A percentile compares a stretch with the other conserved stretches of the same genome.
Evolutionary conservation across 2,797 vertebrate species (phyloP).

Genomic region (Coregonus ussuriensis): DNA sequence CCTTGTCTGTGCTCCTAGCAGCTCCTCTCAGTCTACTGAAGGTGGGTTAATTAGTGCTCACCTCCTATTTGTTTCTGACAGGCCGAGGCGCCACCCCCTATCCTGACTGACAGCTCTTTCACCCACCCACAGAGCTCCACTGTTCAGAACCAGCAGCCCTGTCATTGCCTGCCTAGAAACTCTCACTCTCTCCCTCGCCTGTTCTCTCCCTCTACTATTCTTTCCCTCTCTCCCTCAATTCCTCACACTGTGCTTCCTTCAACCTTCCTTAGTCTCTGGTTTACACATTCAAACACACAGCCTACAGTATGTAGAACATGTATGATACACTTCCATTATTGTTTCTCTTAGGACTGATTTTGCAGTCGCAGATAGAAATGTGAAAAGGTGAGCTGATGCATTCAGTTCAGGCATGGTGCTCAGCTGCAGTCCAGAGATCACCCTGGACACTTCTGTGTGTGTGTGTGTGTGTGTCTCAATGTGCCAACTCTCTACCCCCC

Average conservation of each 20-base stretch:
- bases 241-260: neutral
- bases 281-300: too few species aligned
- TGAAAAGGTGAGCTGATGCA: conserved; percentile 1
- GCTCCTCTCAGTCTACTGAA: conserved; percentile 55
- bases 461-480: neutral
- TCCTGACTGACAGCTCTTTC: conserved; percentile 70
- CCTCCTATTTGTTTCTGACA: conserved; percentile 78
- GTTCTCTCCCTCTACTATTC: conserved; percentile 2
- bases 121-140: conserved; percentile 47
- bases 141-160: neutral
- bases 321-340: neutral
- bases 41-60: conserved; percentile 73
- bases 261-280: neutral
- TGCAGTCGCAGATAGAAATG: neutral
- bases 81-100: conserved; percentile 55
- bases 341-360: neutral
- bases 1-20: conserved; percentile 28
- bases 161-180: conserved; percentile 45
- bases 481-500: neutral
- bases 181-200: conserved; percentile 22
- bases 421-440: conserved; percentile 28
- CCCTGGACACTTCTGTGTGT: conserved; percentile 7
- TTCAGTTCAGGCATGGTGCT: conserved; percentile 2
- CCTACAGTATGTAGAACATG: neutral
- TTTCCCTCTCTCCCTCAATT: conserved; percentile 1